phyloP scores from a whole-genome alignment of 2,888 invertebrate species.

The Morpho helenor region DNA sequence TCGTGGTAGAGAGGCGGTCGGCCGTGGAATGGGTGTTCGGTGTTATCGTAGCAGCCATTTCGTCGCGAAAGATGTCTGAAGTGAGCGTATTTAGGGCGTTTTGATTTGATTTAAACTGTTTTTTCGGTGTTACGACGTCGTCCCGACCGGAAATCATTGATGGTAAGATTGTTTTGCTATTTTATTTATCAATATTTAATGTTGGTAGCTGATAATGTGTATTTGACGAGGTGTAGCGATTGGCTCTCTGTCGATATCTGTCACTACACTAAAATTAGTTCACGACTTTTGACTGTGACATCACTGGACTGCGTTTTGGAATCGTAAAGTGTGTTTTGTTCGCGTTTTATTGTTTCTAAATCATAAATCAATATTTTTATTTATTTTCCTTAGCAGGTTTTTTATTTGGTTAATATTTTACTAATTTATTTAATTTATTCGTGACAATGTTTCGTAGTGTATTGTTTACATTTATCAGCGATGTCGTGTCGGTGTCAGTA shows the following conservation, averaged over 20 bases:
- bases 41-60: conserved; percentile 72
- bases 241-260: conserved; percentile 24
- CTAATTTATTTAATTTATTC: conserved; percentile 4
- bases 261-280: conserved; percentile 43
- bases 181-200: conserved; percentile 17
- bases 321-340: conserved; percentile 1
- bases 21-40: conserved; percentile 53
- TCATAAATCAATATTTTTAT: background rate
- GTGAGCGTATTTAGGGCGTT: conserved; percentile 59
- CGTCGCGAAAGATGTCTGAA: conserved; percentile 66
- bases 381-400: background rate
- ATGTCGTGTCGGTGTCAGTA: background rate
- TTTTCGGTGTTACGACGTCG: conserved; percentile 54
- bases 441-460: conserved; percentile 5
- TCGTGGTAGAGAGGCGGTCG: conserved; percentile 49
- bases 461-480: conserved; percentile 3
- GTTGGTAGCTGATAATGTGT: conserved; percentile 8
- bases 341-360: background rate
- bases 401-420: background rate
- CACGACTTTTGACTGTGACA: conserved; percentile 29
- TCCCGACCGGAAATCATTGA: conserved; percentile 41
- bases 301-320: conserved; percentile 30
- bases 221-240: conserved; percentile 10
- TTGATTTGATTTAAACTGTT: conserved; percentile 59
- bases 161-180: conserved; percentile 44